A percentile compares a stretch with the other conserved stretches of the same genome.
Evolutionary conservation across 1,140 invertebrate genomes (phyloP).

Genomic region (Panonychus citri): DNA sequence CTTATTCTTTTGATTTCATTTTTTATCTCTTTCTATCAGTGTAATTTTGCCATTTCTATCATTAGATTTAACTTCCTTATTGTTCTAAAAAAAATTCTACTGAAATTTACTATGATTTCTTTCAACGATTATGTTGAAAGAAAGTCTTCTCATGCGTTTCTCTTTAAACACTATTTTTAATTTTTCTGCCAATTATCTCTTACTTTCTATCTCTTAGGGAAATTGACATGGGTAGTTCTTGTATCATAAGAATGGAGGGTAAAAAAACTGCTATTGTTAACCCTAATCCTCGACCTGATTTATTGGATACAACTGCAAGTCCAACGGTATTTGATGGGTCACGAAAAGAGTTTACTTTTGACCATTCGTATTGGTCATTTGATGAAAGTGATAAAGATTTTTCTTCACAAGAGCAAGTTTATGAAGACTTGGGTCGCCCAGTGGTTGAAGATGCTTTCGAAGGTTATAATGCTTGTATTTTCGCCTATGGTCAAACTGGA

Average conservation of each 20-base stretch:
- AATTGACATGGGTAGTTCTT: constrained; percentile 67
- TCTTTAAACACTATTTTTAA: neutral
- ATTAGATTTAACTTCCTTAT: too few species aligned
- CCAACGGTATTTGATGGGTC: constrained; percentile 63
- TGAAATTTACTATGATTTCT: neutral
- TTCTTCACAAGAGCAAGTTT: constrained; percentile 81
- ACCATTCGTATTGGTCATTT: constrained; percentile 98
- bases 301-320: constrained; percentile 10
- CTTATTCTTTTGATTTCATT: neutral
- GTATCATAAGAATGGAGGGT: constrained; percentile 88
- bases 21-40: too few species aligned
- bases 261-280: constrained; percentile 33
- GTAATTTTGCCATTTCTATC: too few species aligned
- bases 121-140: neutral
- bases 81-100: too few species aligned
- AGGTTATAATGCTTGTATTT: constrained; percentile 99
- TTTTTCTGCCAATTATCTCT: too few species aligned
- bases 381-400: constrained; percentile 60
- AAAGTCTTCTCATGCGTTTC: too few species aligned
- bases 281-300: neutral
- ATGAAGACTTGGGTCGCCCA: constrained; percentile 94
- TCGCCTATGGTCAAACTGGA: constrained; percentile 98
- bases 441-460: constrained; percentile 97
- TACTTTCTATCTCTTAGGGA: constrained; percentile 32
- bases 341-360: constrained; percentile 93